phyloP scores from a whole-genome alignment of 2,888 invertebrate species.

The Limnephilus marmoratus region DNA sequence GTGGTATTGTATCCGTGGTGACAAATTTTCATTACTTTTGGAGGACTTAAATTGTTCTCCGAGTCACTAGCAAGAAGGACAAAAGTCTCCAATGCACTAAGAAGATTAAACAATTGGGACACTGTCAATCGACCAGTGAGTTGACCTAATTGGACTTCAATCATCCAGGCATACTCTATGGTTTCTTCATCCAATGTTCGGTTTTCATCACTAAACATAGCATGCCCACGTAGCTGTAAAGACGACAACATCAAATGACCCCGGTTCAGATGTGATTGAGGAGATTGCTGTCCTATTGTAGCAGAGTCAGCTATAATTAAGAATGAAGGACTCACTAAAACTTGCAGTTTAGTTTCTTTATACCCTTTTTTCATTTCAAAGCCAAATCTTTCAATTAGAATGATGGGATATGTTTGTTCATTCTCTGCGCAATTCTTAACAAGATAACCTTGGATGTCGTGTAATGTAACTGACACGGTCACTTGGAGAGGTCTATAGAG shows the following conservation, averaged over 20 bases:
- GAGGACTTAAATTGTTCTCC: conserved; percentile 93
- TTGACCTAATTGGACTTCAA: conserved; percentile 96
- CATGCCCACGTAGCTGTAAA: conserved; percentile 94
- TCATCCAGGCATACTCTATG: conserved; percentile 97
- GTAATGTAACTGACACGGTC: conserved; percentile 93
- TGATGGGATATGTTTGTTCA: conserved; percentile 94
- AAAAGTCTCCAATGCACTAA: conserved; percentile 93
- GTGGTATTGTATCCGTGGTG: conserved; percentile 86
- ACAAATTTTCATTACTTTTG: conserved; percentile 87
- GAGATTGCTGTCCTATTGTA: conserved; percentile 80
- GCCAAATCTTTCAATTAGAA: conserved; percentile 92
- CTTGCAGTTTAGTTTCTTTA: conserved; percentile 93
- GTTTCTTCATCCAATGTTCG: conserved; percentile 95
- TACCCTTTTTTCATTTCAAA: conserved; percentile 98
- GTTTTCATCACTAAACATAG: conserved; percentile 96
- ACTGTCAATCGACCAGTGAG: conserved; percentile 93
- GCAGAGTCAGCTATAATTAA: conserved; percentile 87
- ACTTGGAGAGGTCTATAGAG: conserved; percentile 94
- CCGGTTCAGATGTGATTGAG: conserved; percentile 81
- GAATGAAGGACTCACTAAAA: conserved; percentile 92
- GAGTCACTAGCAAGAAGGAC: conserved; percentile 89
- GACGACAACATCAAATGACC: conserved; percentile 92
- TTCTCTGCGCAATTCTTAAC: conserved; percentile 93
- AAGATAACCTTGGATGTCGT: conserved; percentile 96
- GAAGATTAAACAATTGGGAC: conserved; percentile 91